Conservation (phyloP, 2,888 invertebrate genomes). For the Monopis laevigella region DNA sequence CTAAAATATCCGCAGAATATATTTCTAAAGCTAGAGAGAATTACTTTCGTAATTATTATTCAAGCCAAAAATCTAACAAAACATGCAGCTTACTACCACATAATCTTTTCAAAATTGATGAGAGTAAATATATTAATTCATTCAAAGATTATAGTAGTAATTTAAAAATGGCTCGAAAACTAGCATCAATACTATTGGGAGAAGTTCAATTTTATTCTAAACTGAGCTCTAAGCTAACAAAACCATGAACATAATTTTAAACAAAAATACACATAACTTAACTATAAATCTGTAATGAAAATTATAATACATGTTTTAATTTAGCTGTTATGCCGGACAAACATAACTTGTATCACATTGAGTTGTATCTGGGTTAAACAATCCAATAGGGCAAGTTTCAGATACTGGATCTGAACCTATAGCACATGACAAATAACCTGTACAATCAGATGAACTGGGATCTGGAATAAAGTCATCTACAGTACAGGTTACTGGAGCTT, state of each 20-base stretch:
- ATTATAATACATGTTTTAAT: background rate
- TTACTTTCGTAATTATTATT: slow-evolving; percentile 37
- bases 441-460: slow-evolving; percentile 9
- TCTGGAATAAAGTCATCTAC: slow-evolving; percentile 15
- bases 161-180: slow-evolving; percentile 29
- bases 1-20: slow-evolving; percentile 26
- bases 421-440: slow-evolving; percentile 3
- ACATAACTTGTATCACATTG: slow-evolving; percentile 1
- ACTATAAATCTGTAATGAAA: background rate
- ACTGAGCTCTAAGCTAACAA: background rate
- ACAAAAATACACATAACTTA: background rate
- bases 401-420: background rate
- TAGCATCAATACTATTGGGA: slow-evolving; percentile 30
- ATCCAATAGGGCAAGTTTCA: background rate
- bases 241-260: too few species aligned
- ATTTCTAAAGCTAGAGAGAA: slow-evolving; percentile 41
- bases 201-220: slow-evolving; percentile 21
- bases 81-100: background rate
- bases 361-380: background rate
- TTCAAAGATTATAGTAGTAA: background rate
- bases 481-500: slow-evolving; percentile 16
- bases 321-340: slow-evolving; percentile 1
- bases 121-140: too few species aligned
- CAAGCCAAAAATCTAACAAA: slow-evolving; percentile 22
- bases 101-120: too few species aligned